Evolutionary conservation across 2,113 vertebrate species (phyloP), one percentile per base, ranked within the genome.

Genomic region (Xiphophorus hellerii): DNA sequence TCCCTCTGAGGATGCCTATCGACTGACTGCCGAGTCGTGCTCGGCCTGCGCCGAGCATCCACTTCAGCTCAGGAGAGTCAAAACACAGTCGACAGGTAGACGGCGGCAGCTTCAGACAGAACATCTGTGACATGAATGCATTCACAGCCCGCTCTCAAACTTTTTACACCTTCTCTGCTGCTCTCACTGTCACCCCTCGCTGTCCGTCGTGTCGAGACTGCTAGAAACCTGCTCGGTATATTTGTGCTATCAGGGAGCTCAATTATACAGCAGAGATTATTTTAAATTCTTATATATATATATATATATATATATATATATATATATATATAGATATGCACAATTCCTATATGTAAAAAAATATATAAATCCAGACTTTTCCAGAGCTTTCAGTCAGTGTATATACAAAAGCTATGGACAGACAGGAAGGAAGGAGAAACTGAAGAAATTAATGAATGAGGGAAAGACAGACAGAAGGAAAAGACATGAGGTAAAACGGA

Each of bases 121-220:
- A 44, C 17, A 29, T 58, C 30, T 82, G 76, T 69, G 79, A 81
- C 29, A 33, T 61, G 42, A 77, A 88, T 83, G 66, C 31, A 60
- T 74, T 51, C 13, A 29, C 48, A n/a, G 13, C n/a, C 69, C 44
- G 4, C 0, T 58, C 68, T 13, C 74, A 63, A 29, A 69, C 62
- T 71, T 72, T 66, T 30, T 28, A 28, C 31, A 27, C 6, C 29
- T 10, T 33, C 67, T 42, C 7, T 29, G 2, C 17, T 31, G 11
- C 22, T 7, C 44, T 75, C 28, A 30, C 27, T 72, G 37, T 82
- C 25, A 42, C 58, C 60, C 2, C 0, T 33, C 44, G 8, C 8
- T 15, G 67, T 62, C n/a, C 37, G 25, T 62, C 14, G 35, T 5
- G 8, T 60, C 17, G 29, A 37, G 37, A 27, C 65, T 63, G 39